Evolutionary conservation across 2,797 vertebrate species (phyloP).

Genomic region (Leptodactylus fallax): DNA sequence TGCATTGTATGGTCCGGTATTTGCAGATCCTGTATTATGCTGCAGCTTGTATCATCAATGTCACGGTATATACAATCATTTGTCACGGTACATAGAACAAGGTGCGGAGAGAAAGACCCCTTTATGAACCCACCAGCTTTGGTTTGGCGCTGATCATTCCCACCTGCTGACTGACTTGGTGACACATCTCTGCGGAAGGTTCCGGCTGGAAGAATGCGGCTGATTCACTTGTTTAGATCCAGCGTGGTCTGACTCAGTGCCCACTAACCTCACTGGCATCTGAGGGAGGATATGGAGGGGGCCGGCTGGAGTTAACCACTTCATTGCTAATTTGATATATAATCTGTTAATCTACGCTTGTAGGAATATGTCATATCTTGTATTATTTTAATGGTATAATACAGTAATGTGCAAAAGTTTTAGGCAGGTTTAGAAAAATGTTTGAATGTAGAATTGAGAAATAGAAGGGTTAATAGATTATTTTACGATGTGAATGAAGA

Average conservation of each 20-base stretch:
- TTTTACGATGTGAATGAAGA: no score
- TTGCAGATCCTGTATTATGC: not conserved
- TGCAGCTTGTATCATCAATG: not conserved
- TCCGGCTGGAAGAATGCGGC: slow-evolving; percentile 26
- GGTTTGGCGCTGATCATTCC: slow-evolving; percentile 46
- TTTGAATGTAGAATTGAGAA: no score
- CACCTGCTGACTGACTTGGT: slow-evolving; percentile 39
- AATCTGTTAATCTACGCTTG: not conserved
- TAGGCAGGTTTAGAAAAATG: no score
- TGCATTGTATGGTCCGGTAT: not conserved
- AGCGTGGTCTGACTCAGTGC: slow-evolving; percentile 53
- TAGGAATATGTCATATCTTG: not conserved
- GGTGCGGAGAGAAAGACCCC: not conserved
- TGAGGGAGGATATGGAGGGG: not conserved
- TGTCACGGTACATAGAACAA: not conserved
- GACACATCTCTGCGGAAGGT: slow-evolving; percentile 54
- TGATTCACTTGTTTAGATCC: slow-evolving; percentile 62
- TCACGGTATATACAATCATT: not conserved
- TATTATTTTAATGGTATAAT: not conserved
- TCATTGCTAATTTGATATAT: not conserved
- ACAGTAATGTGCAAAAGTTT: no score
- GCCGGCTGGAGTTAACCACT: slow-evolving; percentile 23
- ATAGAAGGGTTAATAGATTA: no score
- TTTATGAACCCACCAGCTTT: slow-evolving; percentile 6
- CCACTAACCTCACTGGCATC: slow-evolving; percentile 55